Evolutionary conservation across 2,113 vertebrate species (phyloP).

Genomic region (Chunga burmeisteri): DNA sequence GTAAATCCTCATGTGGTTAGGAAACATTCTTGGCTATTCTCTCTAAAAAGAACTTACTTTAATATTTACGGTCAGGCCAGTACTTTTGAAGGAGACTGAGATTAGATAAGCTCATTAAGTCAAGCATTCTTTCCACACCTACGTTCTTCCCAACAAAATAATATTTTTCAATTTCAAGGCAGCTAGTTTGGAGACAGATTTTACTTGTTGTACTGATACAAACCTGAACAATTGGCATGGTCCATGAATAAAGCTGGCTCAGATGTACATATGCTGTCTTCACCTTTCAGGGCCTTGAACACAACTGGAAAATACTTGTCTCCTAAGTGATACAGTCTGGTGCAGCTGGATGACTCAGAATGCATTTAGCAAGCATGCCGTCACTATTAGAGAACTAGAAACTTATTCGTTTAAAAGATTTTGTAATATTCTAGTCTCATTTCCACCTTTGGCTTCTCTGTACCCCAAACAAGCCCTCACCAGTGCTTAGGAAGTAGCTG

Average conservation of each 20-base stretch:
- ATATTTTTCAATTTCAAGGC: background rate
- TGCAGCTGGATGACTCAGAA: background rate
- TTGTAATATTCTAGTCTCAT: background rate
- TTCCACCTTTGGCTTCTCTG: background rate
- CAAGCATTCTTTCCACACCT: background rate
- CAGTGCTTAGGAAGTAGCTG: background rate
- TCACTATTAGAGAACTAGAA: background rate
- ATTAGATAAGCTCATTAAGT: background rate
- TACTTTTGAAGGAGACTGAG: background rate
- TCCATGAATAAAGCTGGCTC: background rate
- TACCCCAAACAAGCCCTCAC: background rate
- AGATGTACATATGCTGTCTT: background rate
- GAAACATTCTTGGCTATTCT: background rate
- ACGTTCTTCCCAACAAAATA: background rate
- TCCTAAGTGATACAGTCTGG: background rate
- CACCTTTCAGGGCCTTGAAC: background rate
- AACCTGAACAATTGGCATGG: background rate
- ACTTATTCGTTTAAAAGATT: background rate
- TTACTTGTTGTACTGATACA: background rate
- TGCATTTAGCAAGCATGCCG: background rate
- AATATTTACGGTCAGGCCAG: background rate
- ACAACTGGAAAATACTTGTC: background rate
- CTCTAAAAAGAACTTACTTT: background rate
- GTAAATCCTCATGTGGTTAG: background rate
- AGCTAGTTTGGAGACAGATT: background rate